A percentile compares a stretch with the other conserved stretches of the same genome.
Conservation (phyloP, 1,140 invertebrate species). For the Theocolax elegans region DNA sequence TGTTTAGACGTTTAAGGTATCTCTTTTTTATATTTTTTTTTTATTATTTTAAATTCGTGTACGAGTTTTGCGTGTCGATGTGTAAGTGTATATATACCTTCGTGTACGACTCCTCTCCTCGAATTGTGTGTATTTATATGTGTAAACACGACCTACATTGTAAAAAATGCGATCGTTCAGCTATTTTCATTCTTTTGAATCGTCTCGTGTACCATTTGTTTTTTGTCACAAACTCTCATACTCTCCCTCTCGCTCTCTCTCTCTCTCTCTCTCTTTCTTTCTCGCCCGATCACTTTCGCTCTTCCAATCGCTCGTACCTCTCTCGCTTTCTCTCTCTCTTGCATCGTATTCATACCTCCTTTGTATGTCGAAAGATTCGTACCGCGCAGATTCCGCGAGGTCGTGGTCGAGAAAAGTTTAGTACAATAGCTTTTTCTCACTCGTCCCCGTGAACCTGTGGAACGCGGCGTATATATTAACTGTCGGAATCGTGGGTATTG, state of each 20-base stretch:
- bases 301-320: too few relatives aligned
- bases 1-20: constrained; percentile 37
- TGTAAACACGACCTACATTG: not conserved
- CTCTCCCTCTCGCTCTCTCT: not conserved
- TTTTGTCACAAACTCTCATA: constrained; percentile 2
- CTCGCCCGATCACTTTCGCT: constrained; percentile 1
- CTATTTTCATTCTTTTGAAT: constrained; percentile 26
- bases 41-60: constrained; percentile 36
- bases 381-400: constrained; percentile 30
- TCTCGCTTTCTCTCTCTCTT: constrained; percentile 30
- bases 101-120: not conserved
- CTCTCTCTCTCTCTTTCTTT: constrained; percentile 5
- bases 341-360: constrained; percentile 40
- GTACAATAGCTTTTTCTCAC: not conserved
- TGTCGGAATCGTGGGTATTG: constrained; percentile 35
- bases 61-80: not conserved
- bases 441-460: constrained; percentile 12
- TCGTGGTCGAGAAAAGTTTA: not conserved
- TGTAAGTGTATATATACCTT: constrained; percentile 36
- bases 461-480: constrained; percentile 30
- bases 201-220: constrained; percentile 40
- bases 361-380: constrained; percentile 53
- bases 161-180: not conserved
- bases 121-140: constrained; percentile 30
- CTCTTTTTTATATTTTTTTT: constrained; percentile 23